Conservation (phyloP, 2,888 invertebrate species). For the Ophion obscuratus region DNA sequence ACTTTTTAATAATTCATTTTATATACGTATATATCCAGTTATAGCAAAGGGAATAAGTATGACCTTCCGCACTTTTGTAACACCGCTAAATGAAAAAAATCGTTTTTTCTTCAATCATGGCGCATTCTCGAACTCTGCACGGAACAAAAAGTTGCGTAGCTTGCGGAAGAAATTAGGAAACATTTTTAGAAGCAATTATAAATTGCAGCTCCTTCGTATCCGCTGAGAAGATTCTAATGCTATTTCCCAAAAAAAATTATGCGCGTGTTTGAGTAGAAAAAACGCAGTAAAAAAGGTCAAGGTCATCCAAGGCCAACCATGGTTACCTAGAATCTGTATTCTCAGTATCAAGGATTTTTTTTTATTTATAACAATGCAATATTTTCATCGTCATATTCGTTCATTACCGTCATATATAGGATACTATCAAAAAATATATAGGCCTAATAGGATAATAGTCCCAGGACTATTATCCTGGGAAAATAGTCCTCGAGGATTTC, state of each 20-base stretch:
- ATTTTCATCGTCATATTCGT: too few relatives aligned
- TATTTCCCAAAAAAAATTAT: conserved; percentile 2
- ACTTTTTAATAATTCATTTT: neutral
- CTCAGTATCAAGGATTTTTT: conserved; percentile 6
- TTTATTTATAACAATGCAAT: neutral
- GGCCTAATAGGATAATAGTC: too few relatives aligned
- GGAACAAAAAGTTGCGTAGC: neutral
- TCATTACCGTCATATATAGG: conserved; percentile 16
- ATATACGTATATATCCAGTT: neutral
- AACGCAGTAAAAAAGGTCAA: neutral
- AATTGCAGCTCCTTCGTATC: neutral
- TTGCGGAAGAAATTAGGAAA: too few relatives aligned
- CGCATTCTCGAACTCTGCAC: neutral
- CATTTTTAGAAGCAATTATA: too few relatives aligned
- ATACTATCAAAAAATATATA: conserved; percentile 52
- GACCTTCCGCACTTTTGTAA: neutral
- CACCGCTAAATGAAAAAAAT: neutral
- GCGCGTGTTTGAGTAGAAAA: neutral
- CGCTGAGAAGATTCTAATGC: neutral
- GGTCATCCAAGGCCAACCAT: neutral
- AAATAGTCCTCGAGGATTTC: too few relatives aligned
- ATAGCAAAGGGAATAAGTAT: neutral
- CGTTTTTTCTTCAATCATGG: too few relatives aligned
- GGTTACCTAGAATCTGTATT: neutral
- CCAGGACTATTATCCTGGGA: conserved; percentile 12